phyloP scores from a whole-genome alignment of 1,140 invertebrate genomes.

The Drosophila busckii region DNA sequence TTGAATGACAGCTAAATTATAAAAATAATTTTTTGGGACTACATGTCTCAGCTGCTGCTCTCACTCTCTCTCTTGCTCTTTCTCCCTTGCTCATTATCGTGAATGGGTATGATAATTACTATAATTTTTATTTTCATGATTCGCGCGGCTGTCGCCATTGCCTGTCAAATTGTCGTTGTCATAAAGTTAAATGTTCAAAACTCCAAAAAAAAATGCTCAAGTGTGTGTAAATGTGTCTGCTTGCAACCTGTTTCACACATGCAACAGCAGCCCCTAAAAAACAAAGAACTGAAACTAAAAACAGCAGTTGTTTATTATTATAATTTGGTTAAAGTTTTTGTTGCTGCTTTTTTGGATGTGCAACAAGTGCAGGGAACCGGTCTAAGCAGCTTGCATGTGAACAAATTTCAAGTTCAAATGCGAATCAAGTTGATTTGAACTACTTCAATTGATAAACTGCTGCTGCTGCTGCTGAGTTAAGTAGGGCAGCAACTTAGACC shows the following conservation, averaged over 20 bases:
- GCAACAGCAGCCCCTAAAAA: slow-evolving; percentile 21
- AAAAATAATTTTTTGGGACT: too few species aligned
- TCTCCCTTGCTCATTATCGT: too few species aligned
- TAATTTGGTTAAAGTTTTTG: slow-evolving; percentile 28
- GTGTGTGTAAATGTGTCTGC: slow-evolving; percentile 59
- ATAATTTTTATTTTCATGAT: slow-evolving; percentile 48
- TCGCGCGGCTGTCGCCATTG: slow-evolving; percentile 22
- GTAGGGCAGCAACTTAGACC: slow-evolving; percentile 12
- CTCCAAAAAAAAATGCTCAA: slow-evolving; percentile 28
- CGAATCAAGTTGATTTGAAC: slow-evolving; percentile 30
- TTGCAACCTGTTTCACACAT: slow-evolving; percentile 58
- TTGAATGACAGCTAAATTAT: too few species aligned
- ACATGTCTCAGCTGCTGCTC: too few species aligned
- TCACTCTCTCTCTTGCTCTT: slow-evolving; percentile 27
- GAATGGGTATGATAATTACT: slow-evolving; percentile 60
- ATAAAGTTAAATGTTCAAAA: slow-evolving; percentile 57
- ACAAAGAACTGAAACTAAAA: slow-evolving; percentile 10
- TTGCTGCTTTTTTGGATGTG: slow-evolving; percentile 9
- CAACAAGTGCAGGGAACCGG: slow-evolving; percentile 22
- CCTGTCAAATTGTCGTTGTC: slow-evolving; percentile 61
- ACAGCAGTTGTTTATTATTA: slow-evolving; percentile 30
- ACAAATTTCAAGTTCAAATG: slow-evolving; percentile 33
- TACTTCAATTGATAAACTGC: slow-evolving; percentile 13
- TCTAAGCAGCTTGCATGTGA: slow-evolving; percentile 1
- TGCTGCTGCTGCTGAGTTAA: slow-evolving; percentile 1